phyloP scores from a whole-genome alignment of 2,888 invertebrate genomes.

The Tryphoninae sp. region DNA sequence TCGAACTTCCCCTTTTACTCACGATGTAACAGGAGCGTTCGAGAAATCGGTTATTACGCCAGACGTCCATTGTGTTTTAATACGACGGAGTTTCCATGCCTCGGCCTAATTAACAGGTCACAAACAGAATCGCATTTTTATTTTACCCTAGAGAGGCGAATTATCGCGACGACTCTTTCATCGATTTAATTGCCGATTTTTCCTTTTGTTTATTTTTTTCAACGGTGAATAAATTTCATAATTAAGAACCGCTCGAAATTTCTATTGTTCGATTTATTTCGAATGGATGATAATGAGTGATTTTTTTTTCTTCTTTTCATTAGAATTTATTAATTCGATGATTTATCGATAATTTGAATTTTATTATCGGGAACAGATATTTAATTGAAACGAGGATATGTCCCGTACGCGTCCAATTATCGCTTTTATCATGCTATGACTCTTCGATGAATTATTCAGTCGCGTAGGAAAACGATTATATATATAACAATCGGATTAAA shows the following conservation, averaged over 20 bases:
- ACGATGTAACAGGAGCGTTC: constrained; percentile 36
- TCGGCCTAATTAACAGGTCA: constrained; percentile 33
- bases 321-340: no score
- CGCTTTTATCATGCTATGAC: no score
- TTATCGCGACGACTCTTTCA: constrained; percentile 10
- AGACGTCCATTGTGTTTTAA: constrained; percentile 48
- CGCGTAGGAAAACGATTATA: neutral
- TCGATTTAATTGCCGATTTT: neutral
- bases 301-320: no score
- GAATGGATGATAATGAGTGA: no score
- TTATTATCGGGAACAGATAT: no score
- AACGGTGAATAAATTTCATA: neutral
- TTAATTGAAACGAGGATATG: no score
- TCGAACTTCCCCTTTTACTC: constrained; percentile 1
- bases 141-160: constrained; percentile 15
- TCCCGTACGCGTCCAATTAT: no score
- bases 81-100: constrained; percentile 15
- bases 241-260: neutral
- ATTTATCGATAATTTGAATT: no score
- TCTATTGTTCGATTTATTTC: no score
- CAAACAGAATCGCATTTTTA: neutral
- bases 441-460: no score
- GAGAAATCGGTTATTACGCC: constrained; percentile 49
- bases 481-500: neutral
- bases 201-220: neutral